These are phyloP conservation scores for Lasioglossum villosulum DNA, from an alignment of 2,888 invertebrate species.

Conservation along the genomic window DNA sequence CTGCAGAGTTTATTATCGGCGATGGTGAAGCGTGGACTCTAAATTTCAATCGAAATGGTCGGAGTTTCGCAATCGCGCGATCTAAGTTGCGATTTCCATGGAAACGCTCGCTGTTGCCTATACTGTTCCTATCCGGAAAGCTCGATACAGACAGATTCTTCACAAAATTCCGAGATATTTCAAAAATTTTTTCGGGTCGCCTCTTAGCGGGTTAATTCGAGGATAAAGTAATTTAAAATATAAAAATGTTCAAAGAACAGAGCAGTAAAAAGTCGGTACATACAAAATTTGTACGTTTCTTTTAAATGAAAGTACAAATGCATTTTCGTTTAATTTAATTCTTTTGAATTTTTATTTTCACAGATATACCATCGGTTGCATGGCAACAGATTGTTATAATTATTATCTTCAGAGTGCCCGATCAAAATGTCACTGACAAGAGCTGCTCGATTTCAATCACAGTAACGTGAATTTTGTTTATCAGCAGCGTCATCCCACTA, in stretches of 20 bases:
- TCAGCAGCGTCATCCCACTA: background rate
- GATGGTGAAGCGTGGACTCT: slow-evolving; percentile 1
- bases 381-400: background rate
- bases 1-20: background rate
- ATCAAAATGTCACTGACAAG: background rate
- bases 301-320: too few species aligned
- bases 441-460: background rate
- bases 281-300: too few species aligned
- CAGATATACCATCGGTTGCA: background rate
- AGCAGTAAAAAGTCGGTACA: too few species aligned
- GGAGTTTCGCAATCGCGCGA: background rate
- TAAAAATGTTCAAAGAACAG: too few species aligned
- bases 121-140: background rate
- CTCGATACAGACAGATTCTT: background rate
- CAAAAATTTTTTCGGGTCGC: background rate
- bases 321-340: too few species aligned
- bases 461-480: background rate
- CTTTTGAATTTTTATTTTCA: background rate
- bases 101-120: background rate
- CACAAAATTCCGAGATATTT: background rate
- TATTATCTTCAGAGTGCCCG: background rate
- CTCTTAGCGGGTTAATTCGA: background rate
- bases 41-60: background rate
- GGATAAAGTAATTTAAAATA: background rate
- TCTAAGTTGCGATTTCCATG: background rate